phyloP scores from a whole-genome alignment of 2,797 vertebrate species.

The Sandelia bainsii region DNA sequence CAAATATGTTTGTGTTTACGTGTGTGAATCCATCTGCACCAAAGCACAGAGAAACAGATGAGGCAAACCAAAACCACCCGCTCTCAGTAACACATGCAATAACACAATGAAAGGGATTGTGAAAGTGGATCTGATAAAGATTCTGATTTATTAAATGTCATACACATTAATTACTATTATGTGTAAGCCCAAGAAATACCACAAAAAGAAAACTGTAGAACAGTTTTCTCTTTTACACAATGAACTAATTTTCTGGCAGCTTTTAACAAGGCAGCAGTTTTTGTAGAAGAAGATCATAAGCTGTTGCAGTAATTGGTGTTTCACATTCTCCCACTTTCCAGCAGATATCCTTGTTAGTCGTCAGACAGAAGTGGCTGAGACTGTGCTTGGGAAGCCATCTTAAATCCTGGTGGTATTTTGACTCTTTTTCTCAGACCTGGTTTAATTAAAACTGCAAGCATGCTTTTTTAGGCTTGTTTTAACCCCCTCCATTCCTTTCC shows the following conservation, averaged over 20 bases:
- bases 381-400: conserved; percentile 18
- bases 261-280: conserved; percentile 17
- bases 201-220: background rate
- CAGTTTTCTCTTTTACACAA: background rate
- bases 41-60: conserved; percentile 36
- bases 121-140: background rate
- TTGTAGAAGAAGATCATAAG: conserved; percentile 15
- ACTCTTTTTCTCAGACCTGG: conserved; percentile 32
- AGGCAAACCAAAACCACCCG: conserved; percentile 32
- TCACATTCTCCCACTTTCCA: conserved; percentile 18
- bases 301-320: conserved; percentile 37
- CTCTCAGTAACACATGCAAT: conserved; percentile 5
- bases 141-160: background rate
- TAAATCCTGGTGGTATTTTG: conserved; percentile 36
- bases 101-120: background rate
- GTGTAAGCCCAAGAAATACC: conserved; percentile 8
- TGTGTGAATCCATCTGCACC: conserved; percentile 31
- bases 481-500: too few relatives aligned
- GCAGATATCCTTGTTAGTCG: conserved; percentile 28
- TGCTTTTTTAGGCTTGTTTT: background rate
- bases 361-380: conserved; percentile 10
- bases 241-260: conserved; percentile 30
- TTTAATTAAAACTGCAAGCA: conserved; percentile 37
- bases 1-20: conserved; percentile 3
- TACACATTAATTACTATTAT: background rate